Percentiles rank a stretch among this genome's conserved stretches.
Conservation (phyloP, 2,888 invertebrate species). For the Auanema freiburgensis region DNA sequence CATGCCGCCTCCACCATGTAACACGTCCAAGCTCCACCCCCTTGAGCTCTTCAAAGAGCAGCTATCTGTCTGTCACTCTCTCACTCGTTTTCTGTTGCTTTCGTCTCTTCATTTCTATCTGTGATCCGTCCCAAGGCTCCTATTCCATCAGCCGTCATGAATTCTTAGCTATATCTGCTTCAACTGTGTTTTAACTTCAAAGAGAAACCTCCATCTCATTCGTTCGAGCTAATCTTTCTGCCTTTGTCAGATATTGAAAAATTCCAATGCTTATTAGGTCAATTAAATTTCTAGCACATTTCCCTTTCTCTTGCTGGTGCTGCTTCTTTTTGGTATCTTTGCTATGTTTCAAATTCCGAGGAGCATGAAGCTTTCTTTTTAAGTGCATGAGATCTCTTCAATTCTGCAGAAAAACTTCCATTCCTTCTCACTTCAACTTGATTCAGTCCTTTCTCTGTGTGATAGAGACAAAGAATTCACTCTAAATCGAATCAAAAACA, state of each 20-base stretch:
- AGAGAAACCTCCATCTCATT: neutral
- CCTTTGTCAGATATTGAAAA: no score
- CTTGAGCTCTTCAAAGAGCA: no score
- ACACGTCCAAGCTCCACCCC: no score
- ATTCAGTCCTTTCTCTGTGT: no score
- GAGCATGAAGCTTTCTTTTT: neutral
- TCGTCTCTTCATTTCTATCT: neutral
- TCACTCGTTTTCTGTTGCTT: neutral
- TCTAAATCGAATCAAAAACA: no score
- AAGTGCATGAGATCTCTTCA: neutral
- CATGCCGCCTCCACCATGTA: no score
- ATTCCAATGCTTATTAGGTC: no score
- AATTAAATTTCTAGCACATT: no score
- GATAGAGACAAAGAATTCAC: no score
- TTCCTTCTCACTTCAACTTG: no score
- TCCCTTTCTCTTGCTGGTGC: neutral
- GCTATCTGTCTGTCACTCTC: constrained; percentile 6
- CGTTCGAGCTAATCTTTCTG: no score
- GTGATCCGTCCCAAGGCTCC: neutral
- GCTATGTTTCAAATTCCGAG: no score
- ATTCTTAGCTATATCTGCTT: neutral
- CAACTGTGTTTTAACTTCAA: neutral
- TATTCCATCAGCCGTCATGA: neutral
- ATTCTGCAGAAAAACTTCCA: neutral
- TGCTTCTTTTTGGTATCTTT: neutral